These are phyloP conservation scores for Sialia sialis DNA, from an alignment of 2,113 vertebrate species.

Conservation along the genomic window DNA sequence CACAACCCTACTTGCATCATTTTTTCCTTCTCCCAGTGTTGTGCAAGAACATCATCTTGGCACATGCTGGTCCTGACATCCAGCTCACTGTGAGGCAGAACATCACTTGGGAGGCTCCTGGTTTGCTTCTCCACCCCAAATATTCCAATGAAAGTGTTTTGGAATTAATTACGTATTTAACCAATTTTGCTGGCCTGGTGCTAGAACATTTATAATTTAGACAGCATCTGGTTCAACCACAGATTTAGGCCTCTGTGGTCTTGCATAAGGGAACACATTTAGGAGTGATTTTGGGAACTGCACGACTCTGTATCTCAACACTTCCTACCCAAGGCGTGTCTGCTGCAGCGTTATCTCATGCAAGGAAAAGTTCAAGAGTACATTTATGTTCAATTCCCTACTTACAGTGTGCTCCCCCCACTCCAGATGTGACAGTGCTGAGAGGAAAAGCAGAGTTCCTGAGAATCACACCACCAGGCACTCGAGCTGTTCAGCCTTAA, in stretches of 20 bases:
- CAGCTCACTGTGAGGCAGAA: not conserved
- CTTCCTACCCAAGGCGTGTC: fast-evolving
- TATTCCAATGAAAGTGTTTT: not conserved
- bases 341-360: not conserved
- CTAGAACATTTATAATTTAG: not conserved
- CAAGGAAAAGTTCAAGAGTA: not conserved
- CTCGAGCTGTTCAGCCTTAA: not conserved
- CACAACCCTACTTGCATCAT: not conserved
- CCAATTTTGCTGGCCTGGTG: not conserved
- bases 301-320: not conserved
- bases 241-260: not conserved
- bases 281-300: not conserved
- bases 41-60: not conserved
- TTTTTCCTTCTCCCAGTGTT: not conserved
- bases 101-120: not conserved
- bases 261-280: not conserved
- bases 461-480: not conserved
- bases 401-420: not conserved
- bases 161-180: slow-evolving; percentile 6
- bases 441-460: not conserved
- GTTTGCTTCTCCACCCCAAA: slow-evolving; percentile 17
- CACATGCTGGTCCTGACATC: not conserved
- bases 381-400: not conserved
- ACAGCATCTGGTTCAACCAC: not conserved
- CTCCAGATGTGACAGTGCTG: not conserved